Conservation (phyloP, 1,140 invertebrate species). For the Neodiprion virginianus region DNA sequence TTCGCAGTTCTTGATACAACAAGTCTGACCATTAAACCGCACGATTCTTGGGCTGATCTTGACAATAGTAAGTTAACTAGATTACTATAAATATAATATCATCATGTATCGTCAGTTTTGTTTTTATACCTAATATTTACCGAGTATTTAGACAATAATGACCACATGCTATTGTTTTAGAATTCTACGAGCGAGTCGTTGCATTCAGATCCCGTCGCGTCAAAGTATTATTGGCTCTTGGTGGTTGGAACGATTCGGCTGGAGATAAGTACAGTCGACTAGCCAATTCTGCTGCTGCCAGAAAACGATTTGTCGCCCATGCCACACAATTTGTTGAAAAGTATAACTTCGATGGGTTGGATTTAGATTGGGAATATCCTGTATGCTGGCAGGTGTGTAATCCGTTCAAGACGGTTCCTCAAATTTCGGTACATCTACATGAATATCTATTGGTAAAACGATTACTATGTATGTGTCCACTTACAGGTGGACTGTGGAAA, state of each 20-base stretch:
- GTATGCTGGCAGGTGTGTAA: constrained; percentile 66
- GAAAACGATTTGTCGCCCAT: constrained; percentile 62
- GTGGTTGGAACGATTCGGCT: constrained; percentile 71
- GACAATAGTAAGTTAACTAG: constrained; percentile 62
- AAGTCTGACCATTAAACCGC: constrained; percentile 64
- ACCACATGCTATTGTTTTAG: constrained; percentile 39
- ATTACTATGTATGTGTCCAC: constrained; percentile 14
- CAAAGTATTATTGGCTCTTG: constrained; percentile 69
- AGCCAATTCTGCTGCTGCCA: constrained; percentile 59
- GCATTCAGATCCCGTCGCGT: constrained; percentile 63
- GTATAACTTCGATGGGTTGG: constrained; percentile 68
- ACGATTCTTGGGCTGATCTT: constrained; percentile 70
- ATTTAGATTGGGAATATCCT: constrained; percentile 74
- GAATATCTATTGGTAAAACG: neutral
- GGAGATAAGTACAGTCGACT: constrained; percentile 70
- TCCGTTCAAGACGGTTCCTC: neutral
- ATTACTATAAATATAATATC: neutral
- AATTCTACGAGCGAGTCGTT: constrained; percentile 67
- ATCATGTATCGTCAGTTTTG: neutral
- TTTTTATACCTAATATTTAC: neutral
- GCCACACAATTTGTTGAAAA: constrained; percentile 65
- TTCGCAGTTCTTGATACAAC: constrained; percentile 69
- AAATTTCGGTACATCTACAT: neutral
- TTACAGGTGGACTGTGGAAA: constrained; percentile 77
- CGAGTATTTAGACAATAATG: neutral